phyloP scores from a whole-genome alignment of 2,797 vertebrate species.

The Lepus townsendii region DNA sequence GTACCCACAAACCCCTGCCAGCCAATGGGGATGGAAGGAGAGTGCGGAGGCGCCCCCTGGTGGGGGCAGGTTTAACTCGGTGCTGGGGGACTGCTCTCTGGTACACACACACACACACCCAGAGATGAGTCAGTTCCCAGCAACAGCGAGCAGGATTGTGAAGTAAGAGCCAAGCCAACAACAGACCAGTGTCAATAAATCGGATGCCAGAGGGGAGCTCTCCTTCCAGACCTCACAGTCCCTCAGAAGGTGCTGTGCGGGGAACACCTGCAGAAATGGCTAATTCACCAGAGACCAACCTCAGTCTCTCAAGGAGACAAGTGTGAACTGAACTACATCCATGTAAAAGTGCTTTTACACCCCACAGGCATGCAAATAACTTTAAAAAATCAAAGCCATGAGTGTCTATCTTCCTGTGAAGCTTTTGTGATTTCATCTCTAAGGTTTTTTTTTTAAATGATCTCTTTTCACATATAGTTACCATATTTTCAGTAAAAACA shows the following conservation, averaged over 20 bases:
- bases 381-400: conserved; percentile 47
- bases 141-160: neutral
- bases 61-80: neutral
- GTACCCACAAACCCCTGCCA: neutral
- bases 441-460: neutral
- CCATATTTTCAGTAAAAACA: neutral
- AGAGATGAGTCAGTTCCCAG: neutral
- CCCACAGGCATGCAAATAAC: neutral
- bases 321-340: neutral
- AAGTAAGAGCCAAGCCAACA: neutral
- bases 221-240: neutral
- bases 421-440: conserved; percentile 15
- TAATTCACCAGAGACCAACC: neutral
- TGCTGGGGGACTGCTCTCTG: neutral
- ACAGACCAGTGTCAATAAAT: neutral
- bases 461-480: neutral
- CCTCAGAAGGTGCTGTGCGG: neutral
- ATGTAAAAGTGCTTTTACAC: neutral
- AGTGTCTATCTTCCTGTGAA: neutral
- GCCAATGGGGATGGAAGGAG: neutral
- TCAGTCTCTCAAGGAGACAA: neutral
- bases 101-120: too few relatives aligned
- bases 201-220: neutral
- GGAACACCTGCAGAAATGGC: conserved; percentile 22
- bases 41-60: neutral